Conservation (phyloP, 2,888 invertebrate genomes). For the Tipula vernalis region DNA sequence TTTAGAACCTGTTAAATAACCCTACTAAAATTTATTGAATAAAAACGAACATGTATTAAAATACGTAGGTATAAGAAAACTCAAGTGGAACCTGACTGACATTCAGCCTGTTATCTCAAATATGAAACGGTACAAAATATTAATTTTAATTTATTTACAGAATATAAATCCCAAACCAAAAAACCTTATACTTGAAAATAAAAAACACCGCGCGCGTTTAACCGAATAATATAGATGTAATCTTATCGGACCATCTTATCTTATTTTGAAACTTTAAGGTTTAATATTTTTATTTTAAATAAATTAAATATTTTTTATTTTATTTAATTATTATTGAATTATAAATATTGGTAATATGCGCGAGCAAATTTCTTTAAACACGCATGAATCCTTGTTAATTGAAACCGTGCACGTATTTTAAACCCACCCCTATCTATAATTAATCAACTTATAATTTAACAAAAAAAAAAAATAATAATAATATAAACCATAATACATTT, state of each 20-base stretch:
- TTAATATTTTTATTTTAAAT: neutral
- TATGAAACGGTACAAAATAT: neutral
- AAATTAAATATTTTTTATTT: neutral
- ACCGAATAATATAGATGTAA: neutral
- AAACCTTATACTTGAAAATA: neutral
- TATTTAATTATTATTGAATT: neutral
- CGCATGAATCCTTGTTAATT: neutral
- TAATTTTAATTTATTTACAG: neutral
- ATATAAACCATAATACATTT: neutral
- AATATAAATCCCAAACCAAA: neutral
- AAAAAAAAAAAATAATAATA: too few species aligned
- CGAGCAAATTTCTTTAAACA: neutral
- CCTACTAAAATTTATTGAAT: too few species aligned
- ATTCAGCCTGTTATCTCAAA: neutral
- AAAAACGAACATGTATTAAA: too few species aligned
- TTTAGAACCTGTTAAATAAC: too few species aligned
- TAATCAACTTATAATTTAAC: neutral
- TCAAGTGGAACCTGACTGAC: neutral
- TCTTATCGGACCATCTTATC: neutral
- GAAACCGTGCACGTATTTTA: neutral
- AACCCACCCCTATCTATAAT: neutral
- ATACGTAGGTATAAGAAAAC: neutral
- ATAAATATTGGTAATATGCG: neutral
- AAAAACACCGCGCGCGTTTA: neutral
- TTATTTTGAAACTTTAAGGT: neutral